Percentiles rank a stretch among this genome's conserved stretches.
Conservation (phyloP, 2,888 invertebrate species). For the Aphodius granarius region DNA sequence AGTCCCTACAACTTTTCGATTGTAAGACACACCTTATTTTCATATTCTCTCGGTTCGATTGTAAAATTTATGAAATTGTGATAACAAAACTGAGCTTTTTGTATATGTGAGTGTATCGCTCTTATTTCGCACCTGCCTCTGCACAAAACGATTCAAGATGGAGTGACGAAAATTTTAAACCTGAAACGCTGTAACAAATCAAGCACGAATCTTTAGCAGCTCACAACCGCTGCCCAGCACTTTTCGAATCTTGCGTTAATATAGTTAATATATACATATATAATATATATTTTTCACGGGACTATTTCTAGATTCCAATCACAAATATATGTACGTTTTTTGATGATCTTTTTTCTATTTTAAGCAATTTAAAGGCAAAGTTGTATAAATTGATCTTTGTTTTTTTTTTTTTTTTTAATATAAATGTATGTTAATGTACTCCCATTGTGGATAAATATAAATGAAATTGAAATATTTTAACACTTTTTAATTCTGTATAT, state of each 20-base stretch:
- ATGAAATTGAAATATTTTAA: conserved; percentile 44
- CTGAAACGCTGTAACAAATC: conserved; percentile 3
- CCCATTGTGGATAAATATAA: conserved; percentile 51
- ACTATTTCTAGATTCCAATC: conserved; percentile 46
- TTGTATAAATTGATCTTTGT: conserved; percentile 52
- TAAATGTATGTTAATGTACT: conserved; percentile 53
- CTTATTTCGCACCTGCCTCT: conserved; percentile 48
- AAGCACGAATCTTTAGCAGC: conserved; percentile 16
- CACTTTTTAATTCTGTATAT: conserved; percentile 23
- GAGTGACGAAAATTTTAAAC: conserved; percentile 21
- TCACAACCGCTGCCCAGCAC: conserved; percentile 42
- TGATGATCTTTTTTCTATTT: conserved; percentile 31
- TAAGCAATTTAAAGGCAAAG: conserved; percentile 39
- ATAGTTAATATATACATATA: conserved; percentile 42
- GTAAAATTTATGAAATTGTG: conserved; percentile 38
- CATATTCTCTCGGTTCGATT: background rate
- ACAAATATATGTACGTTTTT: conserved; percentile 46
- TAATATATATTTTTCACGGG: conserved; percentile 47
- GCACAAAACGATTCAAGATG: conserved; percentile 34
- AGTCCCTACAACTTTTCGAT: background rate
- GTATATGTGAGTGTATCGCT: conserved; percentile 38
- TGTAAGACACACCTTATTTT: background rate
- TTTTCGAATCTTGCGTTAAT: conserved; percentile 43
- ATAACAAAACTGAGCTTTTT: conserved; percentile 36
- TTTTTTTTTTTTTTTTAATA: conserved; percentile 53